Conservation (phyloP, 2,888 invertebrate genomes). For the Norana najaformis region DNA sequence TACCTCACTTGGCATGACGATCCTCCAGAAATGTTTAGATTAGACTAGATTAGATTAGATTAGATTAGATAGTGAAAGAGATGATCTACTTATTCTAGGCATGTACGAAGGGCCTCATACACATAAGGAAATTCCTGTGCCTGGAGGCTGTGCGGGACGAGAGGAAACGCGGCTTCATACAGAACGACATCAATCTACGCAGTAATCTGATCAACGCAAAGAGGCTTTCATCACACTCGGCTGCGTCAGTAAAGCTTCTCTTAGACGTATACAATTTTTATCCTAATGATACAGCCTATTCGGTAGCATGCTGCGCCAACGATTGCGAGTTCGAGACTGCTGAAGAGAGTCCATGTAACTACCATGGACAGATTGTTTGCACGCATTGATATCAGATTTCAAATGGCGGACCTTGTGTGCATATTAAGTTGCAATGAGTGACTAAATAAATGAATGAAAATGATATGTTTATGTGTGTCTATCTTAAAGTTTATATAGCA, state of each 20-base stretch:
- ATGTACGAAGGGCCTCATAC: constrained; percentile 87
- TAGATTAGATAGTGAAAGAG: neutral
- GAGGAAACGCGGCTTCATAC: constrained; percentile 55
- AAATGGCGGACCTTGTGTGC: too few species aligned
- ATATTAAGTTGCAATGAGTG: too few species aligned
- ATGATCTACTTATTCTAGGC: constrained; percentile 67
- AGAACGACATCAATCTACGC: constrained; percentile 26
- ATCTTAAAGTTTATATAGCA: too few species aligned
- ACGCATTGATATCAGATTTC: too few species aligned
- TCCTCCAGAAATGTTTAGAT: neutral
- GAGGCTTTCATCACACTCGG: neutral
- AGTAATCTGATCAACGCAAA: neutral
- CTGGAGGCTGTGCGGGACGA: constrained; percentile 80
- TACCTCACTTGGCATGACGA: too few species aligned
- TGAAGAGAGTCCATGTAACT: too few species aligned
- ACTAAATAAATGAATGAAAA: too few species aligned
- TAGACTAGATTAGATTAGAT: neutral
- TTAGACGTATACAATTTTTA: neutral
- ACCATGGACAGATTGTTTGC: too few species aligned
- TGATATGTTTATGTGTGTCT: too few species aligned
- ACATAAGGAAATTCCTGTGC: constrained; percentile 91
- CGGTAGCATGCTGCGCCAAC: too few species aligned
- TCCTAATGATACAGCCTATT: too few species aligned
- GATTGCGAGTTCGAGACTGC: too few species aligned
- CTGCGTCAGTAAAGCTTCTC: neutral